Evolutionary conservation across 2,113 vertebrate species (phyloP).

Genomic region (Parus major): DNA sequence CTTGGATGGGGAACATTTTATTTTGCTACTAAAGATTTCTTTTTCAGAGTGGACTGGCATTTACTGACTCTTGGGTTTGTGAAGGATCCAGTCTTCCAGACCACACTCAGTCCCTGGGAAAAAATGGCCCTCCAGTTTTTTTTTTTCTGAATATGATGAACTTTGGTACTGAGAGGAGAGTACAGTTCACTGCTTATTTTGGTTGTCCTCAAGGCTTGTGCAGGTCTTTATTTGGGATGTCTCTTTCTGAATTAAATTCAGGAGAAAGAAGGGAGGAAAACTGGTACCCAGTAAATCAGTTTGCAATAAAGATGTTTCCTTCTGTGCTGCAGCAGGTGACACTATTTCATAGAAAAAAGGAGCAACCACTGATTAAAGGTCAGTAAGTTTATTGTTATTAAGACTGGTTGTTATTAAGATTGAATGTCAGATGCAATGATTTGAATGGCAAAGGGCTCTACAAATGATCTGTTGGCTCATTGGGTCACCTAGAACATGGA

Average conservation of each 20-base stretch:
- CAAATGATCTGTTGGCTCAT: not conserved
- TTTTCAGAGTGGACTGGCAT: not conserved
- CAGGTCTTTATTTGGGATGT: not conserved
- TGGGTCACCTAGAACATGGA: not conserved
- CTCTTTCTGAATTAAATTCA: not conserved
- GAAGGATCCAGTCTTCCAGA: not conserved
- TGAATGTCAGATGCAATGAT: not conserved
- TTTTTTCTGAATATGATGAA: not conserved
- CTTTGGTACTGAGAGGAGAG: not conserved
- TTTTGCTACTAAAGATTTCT: not conserved
- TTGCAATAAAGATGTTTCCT: not conserved
- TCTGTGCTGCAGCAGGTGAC: not conserved
- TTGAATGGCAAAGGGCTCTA: not conserved
- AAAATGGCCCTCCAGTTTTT: not conserved
- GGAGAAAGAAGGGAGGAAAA: not conserved
- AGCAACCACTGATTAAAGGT: not conserved
- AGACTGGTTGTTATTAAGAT: not conserved
- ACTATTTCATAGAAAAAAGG: not conserved
- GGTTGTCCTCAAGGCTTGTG: not conserved
- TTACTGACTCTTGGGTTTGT: not conserved
- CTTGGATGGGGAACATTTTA: not conserved
- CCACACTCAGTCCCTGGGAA: not conserved
- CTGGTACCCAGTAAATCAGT: not conserved
- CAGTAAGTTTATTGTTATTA: no score
- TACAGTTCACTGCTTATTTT: not conserved